Evolutionary conservation across 64 coral and sea anemone genomes (phyloP).

Genomic region (Cladopsammia gracilis): DNA sequence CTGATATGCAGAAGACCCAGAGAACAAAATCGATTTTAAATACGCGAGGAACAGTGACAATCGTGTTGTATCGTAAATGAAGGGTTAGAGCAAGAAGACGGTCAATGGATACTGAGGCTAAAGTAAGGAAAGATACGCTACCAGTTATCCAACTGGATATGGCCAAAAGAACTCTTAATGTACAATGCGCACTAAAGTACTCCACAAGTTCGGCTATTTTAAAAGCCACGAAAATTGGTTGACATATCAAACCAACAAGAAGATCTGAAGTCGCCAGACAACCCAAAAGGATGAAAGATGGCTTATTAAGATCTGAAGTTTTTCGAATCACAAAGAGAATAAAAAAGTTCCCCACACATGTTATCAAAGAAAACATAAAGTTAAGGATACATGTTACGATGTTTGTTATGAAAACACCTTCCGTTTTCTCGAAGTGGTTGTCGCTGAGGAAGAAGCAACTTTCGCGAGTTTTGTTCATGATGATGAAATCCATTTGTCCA

Average conservation of each 20-base stretch:
- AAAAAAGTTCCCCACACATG: background rate
- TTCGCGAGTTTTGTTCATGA: background rate
- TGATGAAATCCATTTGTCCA: background rate
- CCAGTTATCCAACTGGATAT: background rate
- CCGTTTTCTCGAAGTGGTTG: background rate
- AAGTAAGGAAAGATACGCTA: background rate
- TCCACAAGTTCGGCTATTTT: too few relatives aligned
- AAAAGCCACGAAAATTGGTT: too few relatives aligned
- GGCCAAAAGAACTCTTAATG: background rate
- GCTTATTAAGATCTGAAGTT: slow-evolving; percentile 19
- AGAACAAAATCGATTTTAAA: too few relatives aligned
- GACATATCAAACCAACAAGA: too few relatives aligned
- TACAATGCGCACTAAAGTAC: background rate
- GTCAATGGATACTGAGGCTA: too few relatives aligned
- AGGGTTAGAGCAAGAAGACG: too few relatives aligned
- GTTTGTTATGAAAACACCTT: background rate
- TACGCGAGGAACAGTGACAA: too few relatives aligned
- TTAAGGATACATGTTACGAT: background rate
- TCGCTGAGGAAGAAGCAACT: background rate
- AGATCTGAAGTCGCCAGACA: too few relatives aligned
- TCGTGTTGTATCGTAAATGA: too few relatives aligned
- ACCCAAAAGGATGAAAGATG: slow-evolving; percentile 54
- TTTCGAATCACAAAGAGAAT: background rate
- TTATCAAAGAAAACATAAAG: background rate
- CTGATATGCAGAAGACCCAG: too few relatives aligned